These are phyloP conservation scores for Sitta europaea DNA, from an alignment of 2,113 vertebrate genomes.

Conservation along the genomic window DNA sequence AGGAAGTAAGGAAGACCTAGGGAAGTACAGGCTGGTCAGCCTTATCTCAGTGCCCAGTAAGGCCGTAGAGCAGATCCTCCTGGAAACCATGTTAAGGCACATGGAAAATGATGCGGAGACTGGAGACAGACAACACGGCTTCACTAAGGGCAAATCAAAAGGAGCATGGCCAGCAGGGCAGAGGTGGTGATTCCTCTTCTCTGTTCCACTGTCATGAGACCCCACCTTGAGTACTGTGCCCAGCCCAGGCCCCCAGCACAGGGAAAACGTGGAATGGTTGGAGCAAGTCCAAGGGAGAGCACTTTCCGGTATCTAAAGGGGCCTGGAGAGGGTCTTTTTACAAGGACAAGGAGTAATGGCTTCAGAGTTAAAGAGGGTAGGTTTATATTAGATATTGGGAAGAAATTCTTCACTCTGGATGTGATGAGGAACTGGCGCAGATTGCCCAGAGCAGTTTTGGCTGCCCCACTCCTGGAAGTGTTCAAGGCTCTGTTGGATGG, in stretches of 20 bases:
- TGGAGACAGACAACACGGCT: background rate
- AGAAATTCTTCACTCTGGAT: background rate
- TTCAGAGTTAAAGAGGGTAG: background rate
- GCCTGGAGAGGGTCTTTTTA: background rate
- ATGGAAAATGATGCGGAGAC: background rate
- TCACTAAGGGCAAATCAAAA: background rate
- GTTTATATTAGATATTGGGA: background rate
- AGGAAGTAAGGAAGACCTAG: background rate
- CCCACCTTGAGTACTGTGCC: background rate
- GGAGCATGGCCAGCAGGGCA: background rate
- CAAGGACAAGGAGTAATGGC: background rate
- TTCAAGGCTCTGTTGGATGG: background rate
- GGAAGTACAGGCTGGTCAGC: background rate
- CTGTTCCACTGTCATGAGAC: background rate
- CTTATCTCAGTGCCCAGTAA: background rate
- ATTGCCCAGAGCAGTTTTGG: background rate
- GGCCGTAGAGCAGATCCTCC: background rate
- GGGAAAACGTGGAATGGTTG: background rate
- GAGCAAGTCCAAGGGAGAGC: background rate
- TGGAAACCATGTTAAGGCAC: background rate
- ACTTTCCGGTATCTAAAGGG: background rate
- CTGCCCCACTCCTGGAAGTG: background rate
- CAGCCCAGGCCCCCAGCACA: background rate
- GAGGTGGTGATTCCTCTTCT: background rate
- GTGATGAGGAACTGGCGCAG: background rate